Percentiles rank a stretch among this genome's conserved stretches.
phyloP scores from a whole-genome alignment of 30 jellyfish, hydroid and myxozoan species.

The Pelagia noctiluca region DNA sequence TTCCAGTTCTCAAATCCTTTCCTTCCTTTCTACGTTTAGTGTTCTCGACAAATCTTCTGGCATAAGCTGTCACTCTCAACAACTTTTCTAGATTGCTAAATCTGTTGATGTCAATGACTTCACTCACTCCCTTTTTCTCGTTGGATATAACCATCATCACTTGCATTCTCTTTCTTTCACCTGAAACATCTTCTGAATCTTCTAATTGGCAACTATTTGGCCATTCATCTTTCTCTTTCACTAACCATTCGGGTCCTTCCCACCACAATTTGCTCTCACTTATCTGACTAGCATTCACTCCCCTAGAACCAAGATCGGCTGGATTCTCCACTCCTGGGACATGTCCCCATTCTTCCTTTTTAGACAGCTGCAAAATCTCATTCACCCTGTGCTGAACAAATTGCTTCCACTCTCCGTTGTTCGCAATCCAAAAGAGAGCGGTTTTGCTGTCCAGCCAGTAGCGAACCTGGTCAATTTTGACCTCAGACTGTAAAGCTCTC shows the following conservation, averaged over 20 bases:
- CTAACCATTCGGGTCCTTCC: slow-evolving; percentile 63
- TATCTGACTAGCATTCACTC: slow-evolving; percentile 48
- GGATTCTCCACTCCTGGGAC: slow-evolving; percentile 55
- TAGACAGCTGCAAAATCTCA: slow-evolving; percentile 44
- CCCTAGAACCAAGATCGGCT: slow-evolving; percentile 71
- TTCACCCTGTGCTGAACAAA: slow-evolving; percentile 9
- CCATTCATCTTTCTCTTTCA: slow-evolving; percentile 30
- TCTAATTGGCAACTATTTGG: slow-evolving; percentile 32
- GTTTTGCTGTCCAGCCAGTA: slow-evolving; percentile 63
- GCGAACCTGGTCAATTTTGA: slow-evolving; percentile 12
- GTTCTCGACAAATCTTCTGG: slow-evolving; percentile 22
- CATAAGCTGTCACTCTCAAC: slow-evolving; percentile 48
- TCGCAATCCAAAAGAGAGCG: slow-evolving; percentile 47
- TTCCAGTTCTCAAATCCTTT: slow-evolving; percentile 9
- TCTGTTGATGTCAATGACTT: slow-evolving; percentile 46
- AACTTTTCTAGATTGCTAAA: slow-evolving; percentile 28
- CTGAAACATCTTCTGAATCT: slow-evolving; percentile 27
- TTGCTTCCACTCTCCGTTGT: slow-evolving; percentile 53
- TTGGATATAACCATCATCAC: slow-evolving; percentile 2
- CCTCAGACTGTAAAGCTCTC: not conserved
- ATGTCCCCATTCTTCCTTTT: too few relatives aligned
- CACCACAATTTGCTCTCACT: slow-evolving; percentile 67
- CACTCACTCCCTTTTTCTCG: slow-evolving; percentile 19
- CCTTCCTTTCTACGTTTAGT: not conserved
- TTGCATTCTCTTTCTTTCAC: slow-evolving; percentile 50